Evolutionary conservation across 2,797 vertebrate species (phyloP).

Genomic region (Dipus sagitta): DNA sequence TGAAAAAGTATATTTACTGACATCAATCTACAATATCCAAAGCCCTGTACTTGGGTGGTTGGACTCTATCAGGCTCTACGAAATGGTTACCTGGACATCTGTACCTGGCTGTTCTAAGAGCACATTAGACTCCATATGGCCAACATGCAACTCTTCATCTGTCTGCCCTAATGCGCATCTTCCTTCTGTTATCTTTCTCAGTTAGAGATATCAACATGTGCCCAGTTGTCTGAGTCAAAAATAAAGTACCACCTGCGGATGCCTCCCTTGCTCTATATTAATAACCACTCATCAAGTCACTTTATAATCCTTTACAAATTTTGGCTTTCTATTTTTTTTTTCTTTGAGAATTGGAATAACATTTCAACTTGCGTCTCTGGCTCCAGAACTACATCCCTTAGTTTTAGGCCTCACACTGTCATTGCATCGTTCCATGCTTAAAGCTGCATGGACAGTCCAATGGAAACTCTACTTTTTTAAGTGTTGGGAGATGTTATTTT

Average conservation of each 20-base stretch:
- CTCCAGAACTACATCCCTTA: neutral
- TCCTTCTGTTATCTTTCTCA: neutral
- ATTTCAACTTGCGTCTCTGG: neutral
- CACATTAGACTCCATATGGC: accelerated
- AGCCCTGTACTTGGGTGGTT: neutral
- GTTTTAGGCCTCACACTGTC: neutral
- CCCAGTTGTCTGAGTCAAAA: neutral
- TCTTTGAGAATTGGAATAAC: neutral
- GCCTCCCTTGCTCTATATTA: neutral
- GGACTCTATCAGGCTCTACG: neutral
- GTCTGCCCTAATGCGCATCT: neutral
- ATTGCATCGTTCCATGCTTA: neutral
- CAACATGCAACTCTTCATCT: neutral
- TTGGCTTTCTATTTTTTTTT: neutral
- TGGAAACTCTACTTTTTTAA: neutral
- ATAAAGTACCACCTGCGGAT: neutral
- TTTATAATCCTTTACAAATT: neutral
- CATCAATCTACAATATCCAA: neutral
- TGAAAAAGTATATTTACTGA: neutral
- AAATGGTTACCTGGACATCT: neutral
- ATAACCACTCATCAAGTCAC: neutral
- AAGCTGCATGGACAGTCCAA: neutral
- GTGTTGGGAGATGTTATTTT: neutral
- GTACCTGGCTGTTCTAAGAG: neutral
- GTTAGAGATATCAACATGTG: neutral